These are phyloP conservation scores for Solenodon paradoxus DNA, from an alignment of 2,113 vertebrate genomes.

Conservation along the genomic window DNA sequence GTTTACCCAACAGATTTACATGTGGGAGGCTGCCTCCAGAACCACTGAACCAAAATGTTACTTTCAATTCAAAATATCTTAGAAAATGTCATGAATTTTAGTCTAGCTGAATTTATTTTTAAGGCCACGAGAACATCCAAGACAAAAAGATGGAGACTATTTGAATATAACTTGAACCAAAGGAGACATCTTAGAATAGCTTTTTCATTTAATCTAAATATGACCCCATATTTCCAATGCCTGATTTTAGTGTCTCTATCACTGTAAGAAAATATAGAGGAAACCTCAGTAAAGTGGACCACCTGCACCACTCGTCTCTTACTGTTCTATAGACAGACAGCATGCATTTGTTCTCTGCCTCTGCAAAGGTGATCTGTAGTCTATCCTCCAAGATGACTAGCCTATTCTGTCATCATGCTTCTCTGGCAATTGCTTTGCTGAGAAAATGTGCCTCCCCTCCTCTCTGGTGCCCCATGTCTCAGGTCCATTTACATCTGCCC, in stretches of 20 bases:
- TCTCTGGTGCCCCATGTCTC: background rate
- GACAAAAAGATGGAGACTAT: background rate
- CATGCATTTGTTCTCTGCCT: background rate
- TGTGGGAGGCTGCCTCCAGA: background rate
- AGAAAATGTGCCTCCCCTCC: background rate
- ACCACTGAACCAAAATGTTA: background rate
- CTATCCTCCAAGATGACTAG: background rate
- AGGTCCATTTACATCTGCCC: background rate
- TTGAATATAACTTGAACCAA: background rate
- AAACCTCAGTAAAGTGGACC: background rate
- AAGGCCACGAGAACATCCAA: background rate
- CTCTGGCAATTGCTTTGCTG: background rate
- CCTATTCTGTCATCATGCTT: background rate
- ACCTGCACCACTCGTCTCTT: background rate
- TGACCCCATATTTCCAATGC: background rate
- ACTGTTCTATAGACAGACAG: background rate
- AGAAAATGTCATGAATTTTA: background rate
- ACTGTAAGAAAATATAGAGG: background rate
- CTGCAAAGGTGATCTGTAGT: background rate
- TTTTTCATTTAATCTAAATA: background rate
- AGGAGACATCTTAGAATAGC: background rate
- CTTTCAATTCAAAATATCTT: constrained; percentile 36
- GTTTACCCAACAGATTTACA: background rate
- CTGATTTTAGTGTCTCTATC: background rate
- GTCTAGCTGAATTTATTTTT: background rate